phyloP scores from a whole-genome alignment of 2,888 invertebrate genomes.

The Mystacides longicornis region DNA sequence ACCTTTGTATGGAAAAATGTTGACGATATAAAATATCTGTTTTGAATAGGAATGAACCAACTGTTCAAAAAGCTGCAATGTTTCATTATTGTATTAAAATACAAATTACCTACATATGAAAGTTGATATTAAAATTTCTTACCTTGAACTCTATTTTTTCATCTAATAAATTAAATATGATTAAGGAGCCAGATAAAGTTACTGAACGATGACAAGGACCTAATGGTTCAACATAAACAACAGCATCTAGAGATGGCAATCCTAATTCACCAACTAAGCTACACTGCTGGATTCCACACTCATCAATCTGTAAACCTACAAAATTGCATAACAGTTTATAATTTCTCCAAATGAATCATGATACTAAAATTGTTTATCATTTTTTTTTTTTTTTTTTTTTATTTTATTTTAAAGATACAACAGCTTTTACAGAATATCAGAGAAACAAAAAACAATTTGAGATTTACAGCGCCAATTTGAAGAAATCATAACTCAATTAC shows the following conservation, averaged over 20 bases:
- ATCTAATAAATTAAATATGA: conserved; percentile 17
- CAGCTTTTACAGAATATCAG: no score
- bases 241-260: conserved; percentile 18
- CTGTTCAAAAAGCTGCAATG: no score
- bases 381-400: background rate
- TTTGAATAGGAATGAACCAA: no score
- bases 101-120: no score
- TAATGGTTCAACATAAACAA: conserved; percentile 18
- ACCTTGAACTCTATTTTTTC: conserved; percentile 20
- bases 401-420: no score
- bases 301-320: conserved; percentile 22
- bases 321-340: background rate
- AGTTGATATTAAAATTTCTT: background rate
- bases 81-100: no score
- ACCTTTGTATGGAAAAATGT: no score
- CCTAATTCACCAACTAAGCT: conserved; percentile 5
- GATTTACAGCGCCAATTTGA: no score
- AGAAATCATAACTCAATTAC: conserved; percentile 4
- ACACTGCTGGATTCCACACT: conserved; percentile 11
- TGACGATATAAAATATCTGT: no score
- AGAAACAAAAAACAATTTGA: no score
- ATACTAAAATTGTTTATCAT: background rate
- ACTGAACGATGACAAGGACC: conserved; percentile 16
- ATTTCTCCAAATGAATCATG: background rate
- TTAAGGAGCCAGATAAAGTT: conserved; percentile 23